Percentiles rank a stretch among this genome's conserved stretches.
Evolutionary conservation across 2,888 invertebrate genomes (phyloP).

Genomic region (Hyppa rectilinea): DNA sequence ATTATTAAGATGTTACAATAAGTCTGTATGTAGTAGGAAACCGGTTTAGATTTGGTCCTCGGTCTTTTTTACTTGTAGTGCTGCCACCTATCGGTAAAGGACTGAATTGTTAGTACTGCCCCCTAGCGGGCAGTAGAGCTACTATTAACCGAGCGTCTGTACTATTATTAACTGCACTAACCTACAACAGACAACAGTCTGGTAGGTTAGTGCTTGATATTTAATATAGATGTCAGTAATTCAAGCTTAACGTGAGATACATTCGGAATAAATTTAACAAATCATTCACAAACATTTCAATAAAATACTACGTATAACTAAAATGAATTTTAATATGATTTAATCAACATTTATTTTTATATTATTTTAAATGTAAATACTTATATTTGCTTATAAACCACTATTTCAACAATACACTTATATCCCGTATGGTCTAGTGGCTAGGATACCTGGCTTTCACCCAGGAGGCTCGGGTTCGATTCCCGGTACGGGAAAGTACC

Average conservation of each 20-base stretch:
- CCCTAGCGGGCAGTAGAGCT: slow-evolving; percentile 44
- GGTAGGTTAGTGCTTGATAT: not conserved
- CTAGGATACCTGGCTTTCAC: slow-evolving; percentile 93
- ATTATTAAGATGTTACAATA: too few relatives aligned
- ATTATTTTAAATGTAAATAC: not conserved
- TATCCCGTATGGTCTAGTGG: slow-evolving; percentile 92
- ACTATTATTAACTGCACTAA: too few relatives aligned
- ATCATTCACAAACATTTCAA: too few relatives aligned
- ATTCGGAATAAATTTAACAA: too few relatives aligned
- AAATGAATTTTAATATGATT: not conserved
- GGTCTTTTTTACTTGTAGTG: not conserved
- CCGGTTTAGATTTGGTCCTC: not conserved
- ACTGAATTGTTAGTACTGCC: not conserved
- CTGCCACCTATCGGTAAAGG: slow-evolving; percentile 41
- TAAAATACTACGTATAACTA: accelerated
- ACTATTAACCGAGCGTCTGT: not conserved
- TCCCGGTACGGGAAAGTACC: slow-evolving; percentile 91
- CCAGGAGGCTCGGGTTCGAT: slow-evolving; percentile 94
- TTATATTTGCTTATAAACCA: accelerated
- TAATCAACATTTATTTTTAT: not conserved
- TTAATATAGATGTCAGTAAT: slow-evolving; percentile 26
- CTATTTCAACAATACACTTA: not conserved
- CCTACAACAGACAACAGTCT: too few relatives aligned
- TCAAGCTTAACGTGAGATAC: not conserved
- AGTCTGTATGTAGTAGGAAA: not conserved